A percentile compares a stretch with the other conserved stretches of the same genome.
These are phyloP conservation scores for Calephelis nemesis DNA, from an alignment of 1,140 invertebrate genomes.

Conservation along the genomic window DNA sequence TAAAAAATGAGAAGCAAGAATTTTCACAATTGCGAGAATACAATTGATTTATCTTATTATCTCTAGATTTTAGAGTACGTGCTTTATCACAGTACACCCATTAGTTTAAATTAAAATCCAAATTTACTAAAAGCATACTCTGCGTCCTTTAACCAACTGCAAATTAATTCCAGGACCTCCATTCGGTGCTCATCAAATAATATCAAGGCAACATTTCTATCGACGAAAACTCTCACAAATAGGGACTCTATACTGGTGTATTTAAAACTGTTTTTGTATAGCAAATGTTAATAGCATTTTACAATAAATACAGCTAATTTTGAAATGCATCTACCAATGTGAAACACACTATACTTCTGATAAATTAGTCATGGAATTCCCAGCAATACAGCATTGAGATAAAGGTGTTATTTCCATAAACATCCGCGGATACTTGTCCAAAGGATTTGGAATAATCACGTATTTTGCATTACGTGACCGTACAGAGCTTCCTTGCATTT, in stretches of 20 bases:
- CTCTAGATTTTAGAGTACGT: neutral
- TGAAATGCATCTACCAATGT: slow-evolving; percentile 23
- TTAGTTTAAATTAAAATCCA: neutral
- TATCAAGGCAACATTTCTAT: slow-evolving; percentile 26
- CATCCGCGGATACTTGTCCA: neutral
- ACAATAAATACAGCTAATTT: slow-evolving; percentile 26
- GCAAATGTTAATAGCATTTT: neutral
- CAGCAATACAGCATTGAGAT: neutral
- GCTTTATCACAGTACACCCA: neutral
- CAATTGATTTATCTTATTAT: no score
- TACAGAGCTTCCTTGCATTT: slow-evolving; percentile 24
- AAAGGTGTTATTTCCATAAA: slow-evolving; percentile 17
- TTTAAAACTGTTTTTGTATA: neutral
- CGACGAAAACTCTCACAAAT: neutral
- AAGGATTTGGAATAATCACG: slow-evolving; percentile 25
- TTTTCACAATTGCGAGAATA: no score
- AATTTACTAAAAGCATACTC: slow-evolving; percentile 3
- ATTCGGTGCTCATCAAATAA: slow-evolving; percentile 30
- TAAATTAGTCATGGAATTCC: slow-evolving; percentile 9
- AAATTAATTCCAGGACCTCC: slow-evolving; percentile 32
- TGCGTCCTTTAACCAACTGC: slow-evolving; percentile 21
- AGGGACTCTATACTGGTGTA: neutral
- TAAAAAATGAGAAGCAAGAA: no score
- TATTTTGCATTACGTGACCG: slow-evolving; percentile 24
- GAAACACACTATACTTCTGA: slow-evolving; percentile 13